A percentile compares a stretch with the other conserved stretches of the same genome.
These are phyloP conservation scores for Ptilorrhoa leucosticta DNA, from an alignment of 2,113 vertebrate species.

Conservation along the genomic window DNA sequence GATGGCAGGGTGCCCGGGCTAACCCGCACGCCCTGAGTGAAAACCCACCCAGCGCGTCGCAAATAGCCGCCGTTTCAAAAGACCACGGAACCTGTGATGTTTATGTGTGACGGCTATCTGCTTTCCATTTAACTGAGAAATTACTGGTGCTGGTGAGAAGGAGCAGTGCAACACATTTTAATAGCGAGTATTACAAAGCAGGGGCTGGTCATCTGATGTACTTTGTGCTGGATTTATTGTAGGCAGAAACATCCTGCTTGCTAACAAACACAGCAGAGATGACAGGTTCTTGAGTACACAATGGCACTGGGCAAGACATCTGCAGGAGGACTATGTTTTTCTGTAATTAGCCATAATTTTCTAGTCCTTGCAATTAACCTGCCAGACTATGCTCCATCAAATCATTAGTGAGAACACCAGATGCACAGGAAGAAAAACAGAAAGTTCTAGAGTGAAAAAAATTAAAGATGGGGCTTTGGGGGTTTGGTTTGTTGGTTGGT, in stretches of 20 bases:
- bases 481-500: neutral
- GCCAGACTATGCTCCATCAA: neutral
- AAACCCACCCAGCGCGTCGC: neutral
- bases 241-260: neutral
- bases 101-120: rapidly evolving
- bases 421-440: neutral
- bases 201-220: neutral
- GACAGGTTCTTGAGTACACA: neutral
- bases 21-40: rapidly evolving
- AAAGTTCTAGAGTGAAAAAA: neutral
- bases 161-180: neutral
- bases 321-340: neutral
- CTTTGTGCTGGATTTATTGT: neutral
- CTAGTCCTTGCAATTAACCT: neutral
- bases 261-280: neutral
- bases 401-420: neutral
- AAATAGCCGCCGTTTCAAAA: rapidly evolving
- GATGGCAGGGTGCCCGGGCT: rapidly evolving
- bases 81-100: rapidly evolving
- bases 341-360: neutral
- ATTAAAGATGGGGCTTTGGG: no score
- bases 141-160: no score
- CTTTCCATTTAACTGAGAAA: neutral
- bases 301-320: neutral
- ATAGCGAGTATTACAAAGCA: rapidly evolving